These are phyloP conservation scores for Anas flavirostris DNA, from an alignment of 2,797 vertebrate genomes.

Conservation along the genomic window DNA sequence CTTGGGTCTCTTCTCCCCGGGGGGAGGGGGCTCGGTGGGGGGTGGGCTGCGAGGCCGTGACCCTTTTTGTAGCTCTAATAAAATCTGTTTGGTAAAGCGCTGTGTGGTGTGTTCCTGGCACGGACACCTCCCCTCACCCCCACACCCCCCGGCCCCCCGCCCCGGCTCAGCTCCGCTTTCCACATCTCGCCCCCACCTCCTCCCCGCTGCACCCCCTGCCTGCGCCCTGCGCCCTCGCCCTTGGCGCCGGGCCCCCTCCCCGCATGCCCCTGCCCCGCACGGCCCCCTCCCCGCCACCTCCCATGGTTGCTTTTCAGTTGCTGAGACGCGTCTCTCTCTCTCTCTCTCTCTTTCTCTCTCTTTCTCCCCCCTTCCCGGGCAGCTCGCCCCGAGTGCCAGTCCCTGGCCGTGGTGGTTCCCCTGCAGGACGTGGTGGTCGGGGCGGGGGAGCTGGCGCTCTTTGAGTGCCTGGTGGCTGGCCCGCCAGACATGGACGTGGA, in stretches of 20 bases:
- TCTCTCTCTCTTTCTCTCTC: not conserved
- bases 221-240: not conserved
- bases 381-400: slow-evolving; percentile 83
- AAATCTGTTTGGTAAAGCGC: slow-evolving; percentile 82
- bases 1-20: not conserved
- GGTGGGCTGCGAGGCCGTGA: slow-evolving; percentile 5
- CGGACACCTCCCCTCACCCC: slow-evolving; percentile 43
- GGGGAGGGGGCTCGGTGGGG: not conserved
- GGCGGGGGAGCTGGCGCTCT: slow-evolving; percentile 92
- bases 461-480: slow-evolving; percentile 91
- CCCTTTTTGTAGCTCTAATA: slow-evolving; percentile 83
- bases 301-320: slow-evolving; percentile 77
- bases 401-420: slow-evolving; percentile 86
- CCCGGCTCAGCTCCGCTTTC: slow-evolving; percentile 17
- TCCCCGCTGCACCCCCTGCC: not conserved
- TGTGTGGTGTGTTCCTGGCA: slow-evolving; percentile 78
- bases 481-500: slow-evolving; percentile 95
- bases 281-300: slow-evolving; percentile 52
- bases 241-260: not conserved
- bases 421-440: slow-evolving; percentile 91
- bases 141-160: not conserved
- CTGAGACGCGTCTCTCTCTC: slow-evolving; percentile 73
- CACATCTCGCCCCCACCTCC: not conserved
- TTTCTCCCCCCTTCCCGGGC: slow-evolving; percentile 40
- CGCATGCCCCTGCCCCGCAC: slow-evolving; percentile 3